Evolutionary conservation across 2,888 invertebrate species (phyloP), one percentile per base, ranked within the genome.

Genomic region (Automeris io): DNA sequence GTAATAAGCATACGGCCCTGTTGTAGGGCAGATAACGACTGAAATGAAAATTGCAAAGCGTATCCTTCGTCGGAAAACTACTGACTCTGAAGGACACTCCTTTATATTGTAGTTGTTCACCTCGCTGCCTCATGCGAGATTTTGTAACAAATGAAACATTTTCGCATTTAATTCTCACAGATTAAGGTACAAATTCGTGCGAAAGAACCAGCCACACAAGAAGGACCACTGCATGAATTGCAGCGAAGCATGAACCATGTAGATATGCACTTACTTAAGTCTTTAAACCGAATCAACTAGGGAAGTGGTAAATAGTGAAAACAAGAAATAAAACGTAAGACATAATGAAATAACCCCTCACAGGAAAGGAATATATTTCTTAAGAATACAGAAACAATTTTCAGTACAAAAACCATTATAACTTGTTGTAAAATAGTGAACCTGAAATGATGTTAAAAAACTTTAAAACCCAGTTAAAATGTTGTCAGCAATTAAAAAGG

Each of bases 241-340:
- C 80, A 80, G 58, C 76, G 55, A 73, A 77, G 81, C 86, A 59
- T 85, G 64, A 85, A 83, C 75, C 81, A 74, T 82, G 73, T 71
- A 79, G 69, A 69, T 61, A 56, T 56, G 60, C 57, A 49, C 51
- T 51, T 46, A 51, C 42, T 47, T 45, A 54, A 51, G 56, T 51
- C 57, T 53, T 59, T 48, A 39, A 39, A n/a, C n/a, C n/a, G n/a
- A n/a, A n/a, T n/a, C n/a, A n/a, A n/a, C n/a, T 7, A 21, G 22
- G 31, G 21, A 31, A n/a, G n/a, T n/a, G n/a, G 18, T 5, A 16
- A 16, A 16, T 8, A 16, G 29, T 16, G 9, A 11, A 7, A 13
- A n/a, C 29, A 16, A 13, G 13, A 31, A n/a, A 31, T 16, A 16
- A 1, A 4, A 29, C 13, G 16, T 8, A 13, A 3, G 2, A 13